Conservation (phyloP, 2,888 invertebrate genomes). For the Automeris io region DNA sequence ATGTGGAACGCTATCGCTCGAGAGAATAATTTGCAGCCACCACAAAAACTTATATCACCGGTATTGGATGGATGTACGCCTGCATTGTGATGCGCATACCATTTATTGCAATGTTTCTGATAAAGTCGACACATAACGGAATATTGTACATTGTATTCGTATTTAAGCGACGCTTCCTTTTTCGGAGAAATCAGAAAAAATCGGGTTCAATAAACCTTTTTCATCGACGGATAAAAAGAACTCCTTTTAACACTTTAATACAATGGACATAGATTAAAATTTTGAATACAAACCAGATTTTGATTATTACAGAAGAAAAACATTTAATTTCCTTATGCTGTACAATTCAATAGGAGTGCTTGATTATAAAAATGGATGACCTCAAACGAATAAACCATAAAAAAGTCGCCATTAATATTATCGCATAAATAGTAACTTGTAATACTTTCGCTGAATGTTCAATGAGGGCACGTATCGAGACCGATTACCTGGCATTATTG, state of each 20-base stretch:
- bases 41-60: constrained; percentile 45
- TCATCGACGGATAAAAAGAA: background rate
- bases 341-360: too few relatives aligned
- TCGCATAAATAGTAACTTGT: too few relatives aligned
- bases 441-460: too few relatives aligned
- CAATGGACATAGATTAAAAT: background rate
- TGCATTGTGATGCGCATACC: constrained; percentile 16
- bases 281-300: too few relatives aligned
- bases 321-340: background rate
- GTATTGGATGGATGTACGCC: constrained; percentile 20
- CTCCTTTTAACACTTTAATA: background rate
- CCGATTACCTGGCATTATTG: too few relatives aligned
- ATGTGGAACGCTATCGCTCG: constrained; percentile 36
- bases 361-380: too few relatives aligned
- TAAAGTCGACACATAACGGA: constrained; percentile 20
- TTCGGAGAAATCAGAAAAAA: background rate
- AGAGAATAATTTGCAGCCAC: constrained; percentile 43
- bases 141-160: constrained; percentile 5
- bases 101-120: constrained; percentile 18
- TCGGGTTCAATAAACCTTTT: background rate
- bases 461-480: too few relatives aligned
- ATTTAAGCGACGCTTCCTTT: constrained; percentile 6
- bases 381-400: too few relatives aligned
- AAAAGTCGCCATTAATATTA: too few relatives aligned
- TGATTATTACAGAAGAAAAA: too few relatives aligned